Evolutionary conservation across 2,797 vertebrate species (phyloP).

Genomic region (Aselliscus stoliczkanus): DNA sequence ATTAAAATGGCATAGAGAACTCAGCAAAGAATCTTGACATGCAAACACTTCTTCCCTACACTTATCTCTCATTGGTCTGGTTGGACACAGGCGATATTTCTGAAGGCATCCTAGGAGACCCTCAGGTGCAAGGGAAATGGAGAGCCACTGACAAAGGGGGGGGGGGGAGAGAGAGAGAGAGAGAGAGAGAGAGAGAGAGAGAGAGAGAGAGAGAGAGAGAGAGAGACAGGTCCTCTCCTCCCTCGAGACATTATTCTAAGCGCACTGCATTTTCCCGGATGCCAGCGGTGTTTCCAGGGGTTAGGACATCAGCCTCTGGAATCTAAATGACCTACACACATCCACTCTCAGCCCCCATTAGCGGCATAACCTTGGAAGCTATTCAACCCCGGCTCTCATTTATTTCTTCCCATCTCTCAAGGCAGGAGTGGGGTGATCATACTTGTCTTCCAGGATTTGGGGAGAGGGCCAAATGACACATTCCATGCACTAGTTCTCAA

Average conservation of each 20-base stretch:
- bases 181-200: too few species aligned
- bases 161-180: too few species aligned
- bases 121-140: not conserved
- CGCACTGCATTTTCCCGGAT: not conserved
- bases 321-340: too few species aligned
- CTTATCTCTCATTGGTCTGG: not conserved
- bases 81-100: not conserved
- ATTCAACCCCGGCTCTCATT: not conserved
- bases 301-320: not conserved
- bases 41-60: not conserved
- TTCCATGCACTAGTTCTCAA: not conserved
- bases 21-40: not conserved
- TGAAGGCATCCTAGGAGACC: not conserved
- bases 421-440: not conserved
- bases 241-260: not conserved
- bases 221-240: rapidly evolving
- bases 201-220: too few species aligned
- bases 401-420: not conserved
- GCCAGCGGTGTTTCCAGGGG: too few species aligned
- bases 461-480: not conserved
- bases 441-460: not conserved
- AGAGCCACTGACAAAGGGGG: rapidly evolving
- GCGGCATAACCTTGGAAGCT: not conserved
- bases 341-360: not conserved
- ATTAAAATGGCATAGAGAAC: not conserved